Base-by-base conservation (phyloP, 2,888 invertebrate species). In the Cosmia trapezina region DNA sequence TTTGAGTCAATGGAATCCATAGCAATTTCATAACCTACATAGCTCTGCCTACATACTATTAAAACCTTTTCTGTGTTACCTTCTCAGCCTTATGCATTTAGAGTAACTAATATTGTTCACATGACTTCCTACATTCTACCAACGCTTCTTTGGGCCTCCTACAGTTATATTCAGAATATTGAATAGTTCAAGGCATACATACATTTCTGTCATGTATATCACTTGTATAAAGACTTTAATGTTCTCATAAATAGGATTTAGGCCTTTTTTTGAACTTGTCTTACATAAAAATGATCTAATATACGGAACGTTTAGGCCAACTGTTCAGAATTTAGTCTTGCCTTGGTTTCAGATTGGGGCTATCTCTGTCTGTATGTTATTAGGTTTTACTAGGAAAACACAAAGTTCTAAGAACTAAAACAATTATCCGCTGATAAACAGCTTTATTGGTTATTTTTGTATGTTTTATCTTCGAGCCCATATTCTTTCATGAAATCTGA, bases 61-160 rank as follows among this genome's bases (percentile, higher is more conserved):
- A 41, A 76, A 73, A 19, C 14, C 37, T 77, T 45, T 53, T 60
- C 71, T 54, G 33, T 78, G 37, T 47, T n/a, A 41, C 51, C 33
- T 62, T 47, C 22, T 17, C 17, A 62, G 22, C 5, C 12, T 74
- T 43, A 22, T 41, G 51, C 28, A 43, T 59, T 41, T 28, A 22
- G 6, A 37, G 37, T 63, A 62, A 61, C 4, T 67, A 37, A 57
- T n/a, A 53, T 67, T 80, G 59, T 78, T 68, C 73, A 73, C 80
- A 79, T 76, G 73, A 45, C 76, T 76, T 70, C 78, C 82, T 81
- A 62, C 77, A 77, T 63, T 43, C 82, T 51, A 66, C 81, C 81
- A 81, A 76, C 81, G 77, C 64, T 47, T 75, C 41, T 12, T 45
- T 43, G 19, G 6, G 11, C 62, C 77, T 66, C 82, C 70, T 51